These are phyloP conservation scores for Carassius carassius DNA, from an alignment of 2,113 vertebrate genomes.

Conservation along the genomic window DNA sequence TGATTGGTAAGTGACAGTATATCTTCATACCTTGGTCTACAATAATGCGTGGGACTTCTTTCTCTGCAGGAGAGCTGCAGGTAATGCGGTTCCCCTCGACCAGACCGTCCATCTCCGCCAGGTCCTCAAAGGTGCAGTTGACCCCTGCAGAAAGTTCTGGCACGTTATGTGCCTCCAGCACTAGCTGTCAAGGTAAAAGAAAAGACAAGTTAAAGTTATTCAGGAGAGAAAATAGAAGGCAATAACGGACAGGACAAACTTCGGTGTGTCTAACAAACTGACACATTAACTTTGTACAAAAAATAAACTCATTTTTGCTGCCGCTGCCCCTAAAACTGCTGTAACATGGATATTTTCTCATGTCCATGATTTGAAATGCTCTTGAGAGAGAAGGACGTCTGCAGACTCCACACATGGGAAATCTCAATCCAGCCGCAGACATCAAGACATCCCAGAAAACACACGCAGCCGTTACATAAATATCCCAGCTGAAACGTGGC, in stretches of 20 bases:
- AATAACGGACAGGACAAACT: constrained; percentile 23
- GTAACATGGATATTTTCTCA: constrained; percentile 12
- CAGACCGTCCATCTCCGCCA: constrained; percentile 93
- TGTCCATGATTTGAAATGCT: constrained; percentile 12
- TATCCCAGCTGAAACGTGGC: constrained; percentile 47
- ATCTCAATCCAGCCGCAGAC: constrained; percentile 29
- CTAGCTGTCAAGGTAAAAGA: constrained; percentile 76
- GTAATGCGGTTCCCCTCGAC: constrained; percentile 93
- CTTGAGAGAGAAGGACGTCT: constrained; percentile 19
- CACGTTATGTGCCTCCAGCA: constrained; percentile 95
- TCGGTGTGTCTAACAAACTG: not conserved
- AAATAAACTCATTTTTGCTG: not conserved
- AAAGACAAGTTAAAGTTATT: constrained; percentile 10
- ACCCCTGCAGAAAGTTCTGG: constrained; percentile 95
- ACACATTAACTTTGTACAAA: not conserved
- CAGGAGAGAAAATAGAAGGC: not conserved
- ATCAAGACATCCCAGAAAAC: constrained; percentile 38
- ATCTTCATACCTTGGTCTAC: constrained; percentile 86
- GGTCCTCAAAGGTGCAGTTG: constrained; percentile 94
- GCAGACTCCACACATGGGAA: constrained; percentile 24
- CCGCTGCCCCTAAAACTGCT: not conserved
- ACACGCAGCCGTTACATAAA: constrained; percentile 38
- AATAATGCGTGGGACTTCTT: constrained; percentile 91
- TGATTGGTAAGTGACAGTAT: not conserved
- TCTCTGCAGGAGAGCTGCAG: constrained; percentile 91